A percentile compares a stretch with the other conserved stretches of the same genome.
Evolutionary conservation across 2,888 invertebrate species (phyloP).

Genomic region (Ichneumon xanthorius): DNA sequence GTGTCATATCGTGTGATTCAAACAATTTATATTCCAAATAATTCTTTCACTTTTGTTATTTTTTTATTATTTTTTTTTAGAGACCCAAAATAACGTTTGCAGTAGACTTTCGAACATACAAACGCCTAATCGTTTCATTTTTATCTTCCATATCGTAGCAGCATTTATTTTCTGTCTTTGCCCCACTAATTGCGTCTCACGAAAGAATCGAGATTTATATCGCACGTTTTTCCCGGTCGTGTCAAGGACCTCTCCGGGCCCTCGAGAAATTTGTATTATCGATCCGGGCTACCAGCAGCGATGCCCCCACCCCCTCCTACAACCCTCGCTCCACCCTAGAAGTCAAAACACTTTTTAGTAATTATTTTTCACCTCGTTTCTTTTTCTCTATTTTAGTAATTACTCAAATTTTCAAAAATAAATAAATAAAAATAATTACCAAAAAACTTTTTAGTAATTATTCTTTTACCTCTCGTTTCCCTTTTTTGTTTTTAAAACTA

Average conservation of each 20-base stretch:
- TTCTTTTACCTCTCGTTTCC: background rate
- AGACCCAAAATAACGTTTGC: background rate
- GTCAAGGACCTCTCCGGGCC: background rate
- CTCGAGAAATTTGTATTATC: slow-evolving; percentile 23
- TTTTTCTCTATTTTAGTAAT: background rate
- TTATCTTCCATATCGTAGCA: slow-evolving; percentile 30
- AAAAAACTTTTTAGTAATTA: background rate
- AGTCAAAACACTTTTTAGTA: background rate
- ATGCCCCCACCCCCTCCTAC: background rate
- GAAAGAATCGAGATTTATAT: slow-evolving; percentile 48
- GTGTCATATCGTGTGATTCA: background rate
- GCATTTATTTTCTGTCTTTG: slow-evolving; percentile 43
- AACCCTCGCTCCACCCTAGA: background rate
- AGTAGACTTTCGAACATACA: background rate
- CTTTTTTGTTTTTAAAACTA: background rate
- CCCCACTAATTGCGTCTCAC: slow-evolving; percentile 50
- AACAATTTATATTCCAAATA: background rate
- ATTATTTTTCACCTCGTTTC: background rate
- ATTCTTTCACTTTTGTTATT: background rate
- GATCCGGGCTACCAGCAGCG: slow-evolving; percentile 8
- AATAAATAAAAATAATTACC: background rate
- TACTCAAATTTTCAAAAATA: background rate
- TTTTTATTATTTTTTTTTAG: background rate
- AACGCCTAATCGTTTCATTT: slow-evolving; percentile 15
- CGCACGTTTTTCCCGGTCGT: slow-evolving; percentile 1